Evolutionary conservation across 2,888 invertebrate genomes (phyloP).

Genomic region (Formica aserva): DNA sequence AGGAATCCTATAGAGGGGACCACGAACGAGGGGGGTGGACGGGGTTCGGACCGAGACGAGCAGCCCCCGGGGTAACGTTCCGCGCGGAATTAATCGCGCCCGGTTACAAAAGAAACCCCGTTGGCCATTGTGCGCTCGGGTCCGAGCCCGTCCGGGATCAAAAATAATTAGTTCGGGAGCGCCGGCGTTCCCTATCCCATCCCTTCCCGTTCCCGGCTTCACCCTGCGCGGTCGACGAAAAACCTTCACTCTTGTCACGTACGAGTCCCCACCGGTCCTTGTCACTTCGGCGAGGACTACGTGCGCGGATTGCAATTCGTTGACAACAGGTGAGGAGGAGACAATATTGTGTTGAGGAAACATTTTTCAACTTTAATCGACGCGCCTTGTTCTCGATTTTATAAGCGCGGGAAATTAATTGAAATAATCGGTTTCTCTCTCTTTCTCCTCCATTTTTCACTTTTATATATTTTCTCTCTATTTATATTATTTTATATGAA

Average conservation of each 20-base stretch:
- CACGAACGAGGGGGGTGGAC: slow-evolving; percentile 50
- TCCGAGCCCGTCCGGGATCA: slow-evolving; percentile 43
- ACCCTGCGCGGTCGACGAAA: neutral
- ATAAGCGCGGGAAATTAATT: neutral
- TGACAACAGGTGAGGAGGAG: slow-evolving; percentile 40
- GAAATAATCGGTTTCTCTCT: neutral
- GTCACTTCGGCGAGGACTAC: slow-evolving; percentile 28
- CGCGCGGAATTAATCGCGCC: slow-evolving; percentile 77
- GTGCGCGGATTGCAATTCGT: slow-evolving; percentile 43
- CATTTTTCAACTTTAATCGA: slow-evolving; percentile 33
- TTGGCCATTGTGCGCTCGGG: slow-evolving; percentile 65
- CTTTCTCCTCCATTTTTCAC: neutral
- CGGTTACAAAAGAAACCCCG: slow-evolving; percentile 75
- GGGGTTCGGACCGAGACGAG: slow-evolving; percentile 58
- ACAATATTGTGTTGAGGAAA: neutral
- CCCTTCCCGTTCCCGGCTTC: neutral
- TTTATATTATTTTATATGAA: neutral
- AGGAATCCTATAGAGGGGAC: slow-evolving; percentile 70
- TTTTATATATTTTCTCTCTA: neutral
- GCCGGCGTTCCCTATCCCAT: neutral
- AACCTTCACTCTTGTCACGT: slow-evolving; percentile 43
- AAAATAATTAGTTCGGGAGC: slow-evolving; percentile 74
- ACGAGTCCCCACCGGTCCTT: slow-evolving; percentile 22
- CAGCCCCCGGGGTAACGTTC: slow-evolving; percentile 78
- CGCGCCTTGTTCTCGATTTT: neutral